Evolutionary conservation across 2,113 vertebrate species (phyloP).

Genomic region (Microcebus tavaratra): DNA sequence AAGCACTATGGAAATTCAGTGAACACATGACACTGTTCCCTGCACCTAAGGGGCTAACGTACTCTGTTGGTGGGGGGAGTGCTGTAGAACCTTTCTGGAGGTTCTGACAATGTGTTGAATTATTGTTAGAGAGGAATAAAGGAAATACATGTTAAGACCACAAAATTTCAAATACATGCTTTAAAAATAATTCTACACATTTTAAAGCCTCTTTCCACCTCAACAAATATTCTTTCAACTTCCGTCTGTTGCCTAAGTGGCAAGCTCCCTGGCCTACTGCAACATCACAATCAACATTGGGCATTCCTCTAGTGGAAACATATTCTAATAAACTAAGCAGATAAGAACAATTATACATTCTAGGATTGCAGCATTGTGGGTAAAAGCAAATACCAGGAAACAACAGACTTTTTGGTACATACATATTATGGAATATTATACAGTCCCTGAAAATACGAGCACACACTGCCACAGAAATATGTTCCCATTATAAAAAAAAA

Average conservation of each 20-base stretch:
- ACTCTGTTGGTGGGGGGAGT: neutral
- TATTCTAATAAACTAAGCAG: neutral
- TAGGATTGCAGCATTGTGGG: neutral
- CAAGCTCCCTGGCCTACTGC: neutral
- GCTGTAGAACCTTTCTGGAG: neutral
- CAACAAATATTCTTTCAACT: neutral
- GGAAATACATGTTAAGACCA: neutral
- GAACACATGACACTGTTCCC: neutral
- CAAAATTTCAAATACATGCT: neutral
- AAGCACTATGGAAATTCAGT: neutral
- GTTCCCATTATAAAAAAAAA: neutral
- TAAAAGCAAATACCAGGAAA: constrained; percentile 3
- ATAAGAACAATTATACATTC: neutral
- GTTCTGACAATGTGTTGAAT: neutral
- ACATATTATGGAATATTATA: neutral
- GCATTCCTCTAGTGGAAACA: neutral
- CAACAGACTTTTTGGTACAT: neutral
- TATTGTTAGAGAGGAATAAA: neutral
- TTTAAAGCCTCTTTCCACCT: neutral
- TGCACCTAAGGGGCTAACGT: neutral
- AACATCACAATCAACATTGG: neutral
- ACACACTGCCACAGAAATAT: neutral
- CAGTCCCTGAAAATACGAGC: neutral
- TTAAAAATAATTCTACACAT: constrained; percentile 8
- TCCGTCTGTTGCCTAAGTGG: neutral